These are phyloP conservation scores for Strix occidentalis DNA, from an alignment of 2,797 vertebrate genomes.

Conservation along the genomic window DNA sequence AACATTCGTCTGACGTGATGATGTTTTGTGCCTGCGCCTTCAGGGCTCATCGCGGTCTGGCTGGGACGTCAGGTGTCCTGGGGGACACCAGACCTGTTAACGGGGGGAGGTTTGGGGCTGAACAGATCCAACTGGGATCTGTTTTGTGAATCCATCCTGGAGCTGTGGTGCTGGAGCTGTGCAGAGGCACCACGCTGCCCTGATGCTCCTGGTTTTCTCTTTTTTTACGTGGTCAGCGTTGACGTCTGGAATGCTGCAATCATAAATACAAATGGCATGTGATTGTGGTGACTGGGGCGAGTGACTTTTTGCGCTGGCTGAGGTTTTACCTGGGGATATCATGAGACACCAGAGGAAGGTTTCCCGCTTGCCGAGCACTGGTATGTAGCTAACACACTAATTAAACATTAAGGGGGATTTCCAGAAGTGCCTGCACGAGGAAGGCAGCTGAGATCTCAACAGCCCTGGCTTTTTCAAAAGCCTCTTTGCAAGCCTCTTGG, in stretches of 20 bases:
- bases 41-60: accelerated
- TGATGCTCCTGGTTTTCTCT: not conserved
- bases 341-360: not conserved
- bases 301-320: not conserved
- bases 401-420: not conserved
- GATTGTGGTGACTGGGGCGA: not conserved
- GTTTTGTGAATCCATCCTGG: not conserved
- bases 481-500: not conserved
- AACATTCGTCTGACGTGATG: accelerated
- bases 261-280: not conserved
- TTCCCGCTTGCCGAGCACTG: not conserved
- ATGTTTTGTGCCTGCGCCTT: accelerated
- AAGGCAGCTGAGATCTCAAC: not conserved
- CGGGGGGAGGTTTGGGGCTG: not conserved
- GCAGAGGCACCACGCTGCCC: not conserved
- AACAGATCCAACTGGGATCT: not conserved
- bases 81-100: not conserved
- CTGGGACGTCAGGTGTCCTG: not conserved
- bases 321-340: not conserved
- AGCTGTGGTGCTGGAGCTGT: not conserved
- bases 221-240: not conserved
- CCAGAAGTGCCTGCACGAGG: not conserved
- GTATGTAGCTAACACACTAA: not conserved
- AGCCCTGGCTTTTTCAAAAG: not conserved
- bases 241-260: not conserved